Evolutionary conservation across 2,113 vertebrate genomes (phyloP).

Genomic region (Epinephelus fuscoguttatus): DNA sequence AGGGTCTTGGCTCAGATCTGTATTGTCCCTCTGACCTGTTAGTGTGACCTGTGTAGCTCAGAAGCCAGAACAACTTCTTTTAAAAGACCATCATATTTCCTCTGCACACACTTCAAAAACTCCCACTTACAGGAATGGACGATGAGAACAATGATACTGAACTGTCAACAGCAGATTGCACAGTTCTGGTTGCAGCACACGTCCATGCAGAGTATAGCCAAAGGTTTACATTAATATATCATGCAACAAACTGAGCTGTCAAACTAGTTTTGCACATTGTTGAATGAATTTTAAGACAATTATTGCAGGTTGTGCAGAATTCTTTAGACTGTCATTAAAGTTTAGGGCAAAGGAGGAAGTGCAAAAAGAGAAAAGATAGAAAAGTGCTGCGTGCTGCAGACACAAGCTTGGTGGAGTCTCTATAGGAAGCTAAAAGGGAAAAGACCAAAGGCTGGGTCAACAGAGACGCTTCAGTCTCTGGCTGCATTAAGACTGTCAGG

Average conservation of each 20-base stretch:
- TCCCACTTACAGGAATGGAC: neutral
- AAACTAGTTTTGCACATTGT: neutral
- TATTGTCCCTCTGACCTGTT: slow-evolving; percentile 34
- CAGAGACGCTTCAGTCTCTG: slow-evolving; percentile 65
- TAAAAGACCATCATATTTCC: slow-evolving; percentile 50
- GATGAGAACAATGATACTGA: slow-evolving; percentile 21
- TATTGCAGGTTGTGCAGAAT: neutral
- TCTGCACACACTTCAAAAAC: slow-evolving; percentile 41
- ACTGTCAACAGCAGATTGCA: slow-evolving; percentile 6
- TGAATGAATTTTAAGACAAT: neutral
- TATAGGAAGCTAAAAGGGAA: slow-evolving; percentile 75
- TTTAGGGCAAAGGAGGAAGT: neutral
- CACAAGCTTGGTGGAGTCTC: slow-evolving; percentile 56
- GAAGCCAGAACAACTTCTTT: slow-evolving; percentile 49
- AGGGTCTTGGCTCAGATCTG: slow-evolving; percentile 49
- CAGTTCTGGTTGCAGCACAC: neutral
- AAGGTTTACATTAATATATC: neutral
- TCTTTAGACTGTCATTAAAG: neutral
- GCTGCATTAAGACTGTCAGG: slow-evolving; percentile 42
- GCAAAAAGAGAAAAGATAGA: slow-evolving; percentile 12
- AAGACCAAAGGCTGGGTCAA: slow-evolving; percentile 77
- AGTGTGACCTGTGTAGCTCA: slow-evolving; percentile 38
- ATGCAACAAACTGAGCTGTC: neutral
- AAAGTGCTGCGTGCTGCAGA: slow-evolving; percentile 50
- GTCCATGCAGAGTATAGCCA: neutral